Evolutionary conservation across 1,140 invertebrate species (phyloP).

Genomic region (Pygmarrhopalites habei): DNA sequence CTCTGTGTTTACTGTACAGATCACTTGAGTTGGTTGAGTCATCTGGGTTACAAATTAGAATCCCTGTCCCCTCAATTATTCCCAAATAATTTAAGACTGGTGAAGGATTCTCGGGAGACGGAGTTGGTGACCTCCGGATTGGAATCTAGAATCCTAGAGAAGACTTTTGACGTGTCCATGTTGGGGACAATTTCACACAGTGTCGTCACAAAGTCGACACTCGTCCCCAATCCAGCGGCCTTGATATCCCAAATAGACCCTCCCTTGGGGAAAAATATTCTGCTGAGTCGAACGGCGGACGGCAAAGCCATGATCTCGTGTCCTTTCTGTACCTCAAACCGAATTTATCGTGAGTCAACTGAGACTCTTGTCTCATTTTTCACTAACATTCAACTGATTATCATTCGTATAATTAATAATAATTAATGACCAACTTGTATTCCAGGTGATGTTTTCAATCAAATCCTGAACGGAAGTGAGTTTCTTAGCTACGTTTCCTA

Average conservation of each 20-base stretch:
- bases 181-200: slow-evolving; percentile 26
- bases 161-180: slow-evolving; percentile 54
- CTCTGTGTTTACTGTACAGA: slow-evolving; percentile 52
- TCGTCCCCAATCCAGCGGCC: slow-evolving; percentile 31
- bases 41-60: slow-evolving; percentile 76
- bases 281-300: slow-evolving; percentile 69
- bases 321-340: slow-evolving; percentile 63
- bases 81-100: slow-evolving; percentile 31
- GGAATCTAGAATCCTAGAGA: slow-evolving; percentile 41
- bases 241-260: slow-evolving; percentile 51
- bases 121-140: slow-evolving; percentile 32
- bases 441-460: slow-evolving; percentile 89
- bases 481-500: slow-evolving; percentile 81
- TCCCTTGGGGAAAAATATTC: slow-evolving; percentile 82
- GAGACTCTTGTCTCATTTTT: no score
- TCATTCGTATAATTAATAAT: no score
- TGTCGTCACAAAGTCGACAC: slow-evolving; percentile 31
- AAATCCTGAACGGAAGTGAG: slow-evolving; percentile 80
- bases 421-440: no score
- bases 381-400: no score
- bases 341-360: slow-evolving; percentile 77
- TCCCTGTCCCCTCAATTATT: slow-evolving; percentile 77
- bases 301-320: slow-evolving; percentile 73
- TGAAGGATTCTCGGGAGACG: slow-evolving; percentile 46
- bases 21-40: slow-evolving; percentile 72